A percentile compares a stretch with the other conserved stretches of the same genome.
These are phyloP conservation scores for Lonchura striata DNA, from an alignment of 2,113 vertebrate genomes.

Conservation along the genomic window DNA sequence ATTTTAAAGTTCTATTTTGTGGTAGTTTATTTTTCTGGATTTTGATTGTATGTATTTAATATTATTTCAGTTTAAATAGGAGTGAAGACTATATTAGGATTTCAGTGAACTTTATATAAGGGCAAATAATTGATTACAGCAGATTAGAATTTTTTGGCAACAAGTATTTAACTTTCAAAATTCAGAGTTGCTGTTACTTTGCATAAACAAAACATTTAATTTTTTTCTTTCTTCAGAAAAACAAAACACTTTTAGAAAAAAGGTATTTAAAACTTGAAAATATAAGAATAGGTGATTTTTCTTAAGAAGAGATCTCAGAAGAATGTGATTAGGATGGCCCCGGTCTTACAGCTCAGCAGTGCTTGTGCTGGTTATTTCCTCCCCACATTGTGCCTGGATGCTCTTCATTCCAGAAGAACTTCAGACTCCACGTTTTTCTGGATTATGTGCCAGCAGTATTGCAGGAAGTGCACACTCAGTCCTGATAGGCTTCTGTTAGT, in stretches of 20 bases:
- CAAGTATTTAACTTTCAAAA: background rate
- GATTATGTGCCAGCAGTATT: background rate
- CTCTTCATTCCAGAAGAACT: background rate
- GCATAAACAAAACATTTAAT: background rate
- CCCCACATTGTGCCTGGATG: background rate
- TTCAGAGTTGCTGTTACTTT: background rate
- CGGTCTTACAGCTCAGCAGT: background rate
- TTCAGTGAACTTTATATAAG: background rate
- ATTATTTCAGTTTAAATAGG: background rate
- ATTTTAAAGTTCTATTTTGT: background rate
- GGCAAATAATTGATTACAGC: background rate
- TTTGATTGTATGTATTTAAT: background rate
- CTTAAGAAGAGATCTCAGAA: background rate
- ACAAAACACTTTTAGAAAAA: background rate
- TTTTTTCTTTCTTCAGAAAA: background rate
- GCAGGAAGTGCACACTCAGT: background rate
- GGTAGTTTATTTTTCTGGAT: background rate
- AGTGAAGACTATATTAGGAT: background rate
- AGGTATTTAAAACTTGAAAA: background rate
- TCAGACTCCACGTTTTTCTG: background rate
- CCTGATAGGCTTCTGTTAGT: background rate
- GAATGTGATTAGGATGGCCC: background rate
- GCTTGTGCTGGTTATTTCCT: background rate
- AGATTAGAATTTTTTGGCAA: background rate
- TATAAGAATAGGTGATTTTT: background rate